Base-by-base conservation (phyloP, 2,888 invertebrate species). In the Amblyteles armatorius region DNA sequence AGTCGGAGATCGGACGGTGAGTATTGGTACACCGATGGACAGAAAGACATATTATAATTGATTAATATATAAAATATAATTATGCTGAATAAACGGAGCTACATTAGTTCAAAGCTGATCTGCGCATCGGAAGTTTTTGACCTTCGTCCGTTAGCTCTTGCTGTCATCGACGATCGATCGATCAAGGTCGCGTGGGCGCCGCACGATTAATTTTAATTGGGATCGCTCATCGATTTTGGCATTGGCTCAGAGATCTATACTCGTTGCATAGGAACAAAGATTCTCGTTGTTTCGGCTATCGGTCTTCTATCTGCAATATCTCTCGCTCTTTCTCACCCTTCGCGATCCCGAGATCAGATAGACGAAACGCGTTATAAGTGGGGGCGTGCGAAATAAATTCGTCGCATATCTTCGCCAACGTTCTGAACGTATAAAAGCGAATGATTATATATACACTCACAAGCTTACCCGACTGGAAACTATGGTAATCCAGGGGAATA, bases 1-100 rank as follows among this genome's bases (percentile, higher is more conserved):
- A 97, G 90, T 96, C 97, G 81, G 98, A 99, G 94, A 97, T 99
- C 90, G 99, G 99, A 94, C 97, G 98, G 99, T 99, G 95, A 96
- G 95, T 88, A 74, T 84, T 82, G 36, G 50, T 50, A 6, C 16
- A 65, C 50, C 11, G 76, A 74, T 65, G 33, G 19, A 22, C 16
- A 19, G 16, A 11, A 11, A 40, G 22, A 60, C 26, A 6, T 22
- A 52, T 74, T n/a, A 79, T 22, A 52, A 57, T 81, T 36, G 33
- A 48, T 76, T 29, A 65, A 50, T 71, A 40, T 44, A 63, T 74
- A 55, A 79, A 22, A 26, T 69, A 60, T 29, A 33, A 67, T 65
- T 33, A 65, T 36, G n/a, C 40, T 6, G 16, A 60, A 44, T 55
- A 57, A 57, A 48, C 22, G 29, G 26, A 29, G 16, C 3, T 3